Conservation (phyloP, 2,113 vertebrate genomes). For the Notiomystis cincta region DNA sequence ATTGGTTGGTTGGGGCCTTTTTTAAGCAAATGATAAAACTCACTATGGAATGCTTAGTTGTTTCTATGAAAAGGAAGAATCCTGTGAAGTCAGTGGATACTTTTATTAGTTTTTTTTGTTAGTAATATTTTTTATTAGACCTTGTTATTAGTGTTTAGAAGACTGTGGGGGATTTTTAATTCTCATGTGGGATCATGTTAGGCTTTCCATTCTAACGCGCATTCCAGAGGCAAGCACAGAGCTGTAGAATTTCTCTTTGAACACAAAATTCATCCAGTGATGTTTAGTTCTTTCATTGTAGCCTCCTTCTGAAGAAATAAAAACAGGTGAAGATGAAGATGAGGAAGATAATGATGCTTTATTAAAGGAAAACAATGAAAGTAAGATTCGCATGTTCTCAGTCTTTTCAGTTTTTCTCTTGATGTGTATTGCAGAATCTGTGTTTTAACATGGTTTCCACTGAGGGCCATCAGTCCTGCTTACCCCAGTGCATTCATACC, state of each 20-base stretch:
- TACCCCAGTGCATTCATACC: rapidly evolving
- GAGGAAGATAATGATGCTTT: constrained; percentile 97
- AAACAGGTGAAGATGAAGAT: constrained; percentile 95
- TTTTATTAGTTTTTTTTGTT: background rate
- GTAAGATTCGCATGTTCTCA: constrained; percentile 77
- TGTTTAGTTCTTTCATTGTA: constrained; percentile 68
- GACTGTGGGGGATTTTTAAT: background rate
- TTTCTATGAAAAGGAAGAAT: background rate
- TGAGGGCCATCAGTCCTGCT: background rate
- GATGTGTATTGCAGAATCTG: background rate
- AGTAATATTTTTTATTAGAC: background rate
- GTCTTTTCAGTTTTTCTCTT: background rate
- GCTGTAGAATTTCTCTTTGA: background rate
- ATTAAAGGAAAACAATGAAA: constrained; percentile 96
- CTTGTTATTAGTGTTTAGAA: background rate
- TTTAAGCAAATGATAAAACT: background rate
- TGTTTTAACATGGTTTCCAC: background rate
- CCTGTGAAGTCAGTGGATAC: background rate
- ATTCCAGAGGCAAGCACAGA: background rate
- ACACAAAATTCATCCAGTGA: constrained; percentile 17
- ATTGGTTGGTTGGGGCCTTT: background rate
- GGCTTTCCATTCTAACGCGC: background rate
- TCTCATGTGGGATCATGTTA: background rate
- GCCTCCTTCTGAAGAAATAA: constrained; percentile 98
- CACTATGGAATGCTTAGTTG: background rate